phyloP scores from a whole-genome alignment of 2,797 vertebrate genomes.

The Liparis tanakae region DNA sequence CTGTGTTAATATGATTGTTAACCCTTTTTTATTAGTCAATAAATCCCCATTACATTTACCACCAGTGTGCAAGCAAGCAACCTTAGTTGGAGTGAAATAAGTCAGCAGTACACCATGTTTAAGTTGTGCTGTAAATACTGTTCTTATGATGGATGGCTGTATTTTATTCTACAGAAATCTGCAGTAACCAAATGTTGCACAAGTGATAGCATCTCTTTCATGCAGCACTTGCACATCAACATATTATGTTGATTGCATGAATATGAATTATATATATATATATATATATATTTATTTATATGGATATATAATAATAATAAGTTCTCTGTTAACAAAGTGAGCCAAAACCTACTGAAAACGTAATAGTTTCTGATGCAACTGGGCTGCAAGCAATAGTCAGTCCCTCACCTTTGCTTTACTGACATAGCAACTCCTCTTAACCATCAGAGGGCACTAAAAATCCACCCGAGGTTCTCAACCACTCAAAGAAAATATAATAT shows the following conservation, averaged over 20 bases:
- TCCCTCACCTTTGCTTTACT: constrained; percentile 43
- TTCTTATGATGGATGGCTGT: not conserved
- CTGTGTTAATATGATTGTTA: constrained; percentile 52
- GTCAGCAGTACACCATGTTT: constrained; percentile 11
- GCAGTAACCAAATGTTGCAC: not conserved
- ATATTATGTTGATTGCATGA: constrained; percentile 1
- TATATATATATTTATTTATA: too few relatives aligned
- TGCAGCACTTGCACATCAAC: constrained; percentile 13
- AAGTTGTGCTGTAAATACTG: not conserved
- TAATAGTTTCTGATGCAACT: constrained; percentile 62
- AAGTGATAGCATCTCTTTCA: not conserved
- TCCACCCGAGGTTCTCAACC: constrained; percentile 59
- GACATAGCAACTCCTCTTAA: constrained; percentile 35
- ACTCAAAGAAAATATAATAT: not conserved
- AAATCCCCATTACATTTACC: constrained; percentile 41
- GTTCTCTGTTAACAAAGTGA: constrained; percentile 38
- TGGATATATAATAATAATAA: too few relatives aligned
- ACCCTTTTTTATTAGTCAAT: constrained; percentile 65
- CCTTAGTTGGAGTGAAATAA: constrained; percentile 27
- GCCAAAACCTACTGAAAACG: constrained; percentile 33
- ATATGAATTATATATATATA: constrained; percentile 17
- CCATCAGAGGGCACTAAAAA: constrained; percentile 81
- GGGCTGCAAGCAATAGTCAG: constrained; percentile 48
- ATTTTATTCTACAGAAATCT: not conserved
- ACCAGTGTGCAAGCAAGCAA: constrained; percentile 35